Conservation (phyloP, 1,140 invertebrate species). For the Drosophila asahinai region DNA sequence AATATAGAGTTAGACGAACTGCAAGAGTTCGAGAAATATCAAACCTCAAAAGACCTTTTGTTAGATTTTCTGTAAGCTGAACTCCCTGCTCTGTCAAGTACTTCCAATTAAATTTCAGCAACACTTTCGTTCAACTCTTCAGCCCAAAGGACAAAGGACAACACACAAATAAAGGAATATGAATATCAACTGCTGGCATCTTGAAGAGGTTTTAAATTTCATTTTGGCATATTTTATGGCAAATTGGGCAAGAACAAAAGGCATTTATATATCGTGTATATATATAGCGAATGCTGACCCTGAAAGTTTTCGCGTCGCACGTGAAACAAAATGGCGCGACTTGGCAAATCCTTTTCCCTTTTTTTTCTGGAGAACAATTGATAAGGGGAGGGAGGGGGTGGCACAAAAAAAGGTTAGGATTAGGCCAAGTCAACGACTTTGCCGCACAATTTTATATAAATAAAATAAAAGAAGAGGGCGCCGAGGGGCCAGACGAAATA, state of each 20-base stretch:
- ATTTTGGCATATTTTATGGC: constrained; percentile 44
- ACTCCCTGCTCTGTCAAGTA: background rate
- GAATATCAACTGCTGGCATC: constrained; percentile 16
- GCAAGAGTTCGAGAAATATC: too few relatives aligned
- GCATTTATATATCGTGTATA: background rate
- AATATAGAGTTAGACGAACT: too few relatives aligned
- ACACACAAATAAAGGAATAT: constrained; percentile 14
- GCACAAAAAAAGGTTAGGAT: constrained; percentile 21
- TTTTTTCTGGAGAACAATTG: constrained; percentile 31
- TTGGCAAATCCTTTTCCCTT: constrained; percentile 47
- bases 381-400: background rate
- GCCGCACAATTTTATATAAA: constrained; percentile 57
- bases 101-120: constrained; percentile 15
- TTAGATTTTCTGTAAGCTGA: too few relatives aligned
- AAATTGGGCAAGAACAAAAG: constrained; percentile 46
- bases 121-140: constrained; percentile 1
- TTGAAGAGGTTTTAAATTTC: constrained; percentile 45
- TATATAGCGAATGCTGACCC: constrained; percentile 30
- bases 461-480: constrained; percentile 26
- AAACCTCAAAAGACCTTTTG: too few relatives aligned
- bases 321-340: constrained; percentile 54
- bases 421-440: constrained; percentile 49
- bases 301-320: constrained; percentile 43
- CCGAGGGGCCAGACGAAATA: constrained; percentile 66
- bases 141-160: background rate